A percentile compares a stretch with the other conserved stretches of the same genome.
phyloP scores from a whole-genome alignment of 1,140 invertebrate genomes.

The Diachasmimorpha longicaudata region DNA sequence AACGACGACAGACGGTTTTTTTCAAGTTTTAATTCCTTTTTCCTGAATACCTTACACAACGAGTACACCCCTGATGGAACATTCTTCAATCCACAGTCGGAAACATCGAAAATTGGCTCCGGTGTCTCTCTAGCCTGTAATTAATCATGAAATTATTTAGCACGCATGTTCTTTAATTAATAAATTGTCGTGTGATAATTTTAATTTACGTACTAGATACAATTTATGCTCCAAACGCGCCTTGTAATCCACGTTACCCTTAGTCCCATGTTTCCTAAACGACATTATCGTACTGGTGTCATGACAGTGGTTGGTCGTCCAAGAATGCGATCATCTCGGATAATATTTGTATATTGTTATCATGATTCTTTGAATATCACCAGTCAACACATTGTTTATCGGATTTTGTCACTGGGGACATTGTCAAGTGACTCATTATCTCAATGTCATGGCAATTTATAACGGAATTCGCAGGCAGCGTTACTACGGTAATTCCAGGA shows the following conservation, averaged over 20 bases:
- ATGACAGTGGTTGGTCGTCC: conserved; percentile 43
- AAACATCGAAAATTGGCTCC: conserved; percentile 77
- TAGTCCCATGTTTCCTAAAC: conserved; percentile 51
- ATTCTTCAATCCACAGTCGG: conserved; percentile 72
- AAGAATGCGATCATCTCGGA: conserved; percentile 9
- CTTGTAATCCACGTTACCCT: conserved; percentile 66
- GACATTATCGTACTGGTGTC: conserved; percentile 54
- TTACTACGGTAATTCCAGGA: not conserved
- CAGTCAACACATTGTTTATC: not conserved
- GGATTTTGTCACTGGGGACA: not conserved
- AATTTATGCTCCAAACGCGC: conserved; percentile 74
- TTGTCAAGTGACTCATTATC: conserved; percentile 3
- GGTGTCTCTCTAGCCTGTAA: conserved; percentile 75
- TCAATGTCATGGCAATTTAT: conserved; percentile 5
- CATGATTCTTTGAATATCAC: not conserved
- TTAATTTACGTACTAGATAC: conserved; percentile 65
- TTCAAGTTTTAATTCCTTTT: conserved; percentile 71
- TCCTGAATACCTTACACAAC: conserved; percentile 78
- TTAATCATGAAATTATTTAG: conserved; percentile 13
- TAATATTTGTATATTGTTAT: not conserved
- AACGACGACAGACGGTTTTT: conserved; percentile 72
- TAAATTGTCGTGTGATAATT: not conserved
- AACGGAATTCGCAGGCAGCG: not conserved
- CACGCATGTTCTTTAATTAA: conserved; percentile 8
- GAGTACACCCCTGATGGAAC: conserved; percentile 78